Conservation (phyloP, 2,888 invertebrate genomes). For the Tenthredo mesomela region DNA sequence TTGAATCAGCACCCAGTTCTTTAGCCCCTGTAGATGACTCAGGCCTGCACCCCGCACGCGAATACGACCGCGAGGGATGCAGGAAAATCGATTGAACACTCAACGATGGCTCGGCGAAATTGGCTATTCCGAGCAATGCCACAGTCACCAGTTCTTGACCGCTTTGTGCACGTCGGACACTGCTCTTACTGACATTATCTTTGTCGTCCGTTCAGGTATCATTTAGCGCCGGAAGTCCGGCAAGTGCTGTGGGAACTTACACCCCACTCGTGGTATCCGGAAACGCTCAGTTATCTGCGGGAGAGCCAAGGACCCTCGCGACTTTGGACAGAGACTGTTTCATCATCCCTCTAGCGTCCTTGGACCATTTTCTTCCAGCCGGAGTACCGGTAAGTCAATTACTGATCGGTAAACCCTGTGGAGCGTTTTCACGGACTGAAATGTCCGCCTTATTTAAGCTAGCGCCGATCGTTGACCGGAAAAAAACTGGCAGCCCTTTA, state of each 20-base stretch:
- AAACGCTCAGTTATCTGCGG: conserved; percentile 77
- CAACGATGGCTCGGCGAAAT: conserved; percentile 14
- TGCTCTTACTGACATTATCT: background rate
- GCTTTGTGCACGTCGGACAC: background rate
- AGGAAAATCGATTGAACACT: conserved; percentile 41
- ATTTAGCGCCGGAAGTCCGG: conserved; percentile 72
- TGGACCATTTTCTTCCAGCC: conserved; percentile 93
- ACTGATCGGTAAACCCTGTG: background rate
- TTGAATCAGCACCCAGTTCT: conserved; percentile 25
- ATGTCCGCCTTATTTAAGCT: conserved; percentile 74
- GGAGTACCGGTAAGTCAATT: conserved; percentile 87
- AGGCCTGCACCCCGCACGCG: conserved; percentile 25
- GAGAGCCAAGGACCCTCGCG: conserved; percentile 89
- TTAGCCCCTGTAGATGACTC: conserved; percentile 13
- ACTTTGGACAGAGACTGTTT: conserved; percentile 94
- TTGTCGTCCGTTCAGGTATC: conserved; percentile 71
- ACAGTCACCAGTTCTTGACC: conserved; percentile 54
- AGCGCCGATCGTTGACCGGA: conserved; percentile 82
- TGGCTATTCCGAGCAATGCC: conserved; percentile 70
- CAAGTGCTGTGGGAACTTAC: conserved; percentile 68
- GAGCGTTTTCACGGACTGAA: background rate
- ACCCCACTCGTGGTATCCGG: conserved; percentile 73
- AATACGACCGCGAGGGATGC: conserved; percentile 49
- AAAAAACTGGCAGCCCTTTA: conserved; percentile 80
- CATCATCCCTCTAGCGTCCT: conserved; percentile 94